Evolutionary conservation across 2,113 vertebrate species (phyloP), one percentile per base, ranked within the genome.

Genomic region (Forbesichthys agassizii): DNA sequence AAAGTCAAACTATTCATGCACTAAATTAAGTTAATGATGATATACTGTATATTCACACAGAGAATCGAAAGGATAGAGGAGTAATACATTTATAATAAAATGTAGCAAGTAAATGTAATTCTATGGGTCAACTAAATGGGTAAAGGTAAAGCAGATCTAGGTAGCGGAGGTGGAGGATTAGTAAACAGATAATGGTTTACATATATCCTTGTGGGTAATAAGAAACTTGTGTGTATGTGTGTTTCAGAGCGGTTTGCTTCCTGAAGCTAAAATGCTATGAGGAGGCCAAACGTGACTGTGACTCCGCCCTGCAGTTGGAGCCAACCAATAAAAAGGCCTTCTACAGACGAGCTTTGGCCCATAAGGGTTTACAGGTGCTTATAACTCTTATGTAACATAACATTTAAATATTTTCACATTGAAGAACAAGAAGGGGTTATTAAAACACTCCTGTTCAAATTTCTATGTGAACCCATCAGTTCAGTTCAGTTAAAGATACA

Each of bases 281-380:
- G 85, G 95, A 96, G 88, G 98, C 97, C 78, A 96, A 92, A 87
- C 88, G 86, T 82, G 96, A 99, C 86, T 98, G 98, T 77, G 93
- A 98, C 75, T 87, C 81, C 55, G 96, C 95, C 0, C 94, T 99
- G 82, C 89, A 91, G 80, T 68, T 93, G 64, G 95, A 98, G 60
- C 88, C 89, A 5, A 54, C 85, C 73, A 97, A 96, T 75, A 93
- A 96, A 88, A 98, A 98, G 86, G 97, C 97, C 0, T 93, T 92
- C 89, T 98, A 96, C 80, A 92, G 98, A 90, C 94, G 96, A 54
- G 98, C 96, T 0, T 92, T 98, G 71, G 98, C 97, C 3, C 87
- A 95, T 75, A 98, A 95, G 90, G 97, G 95, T 73, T 90, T 99
- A 85, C 79, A 98, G 96, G 98, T 99, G 88, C 11, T 3, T 62